Evolutionary conservation across 2,113 vertebrate species (phyloP).

Genomic region (Ophiodon elongatus): DNA sequence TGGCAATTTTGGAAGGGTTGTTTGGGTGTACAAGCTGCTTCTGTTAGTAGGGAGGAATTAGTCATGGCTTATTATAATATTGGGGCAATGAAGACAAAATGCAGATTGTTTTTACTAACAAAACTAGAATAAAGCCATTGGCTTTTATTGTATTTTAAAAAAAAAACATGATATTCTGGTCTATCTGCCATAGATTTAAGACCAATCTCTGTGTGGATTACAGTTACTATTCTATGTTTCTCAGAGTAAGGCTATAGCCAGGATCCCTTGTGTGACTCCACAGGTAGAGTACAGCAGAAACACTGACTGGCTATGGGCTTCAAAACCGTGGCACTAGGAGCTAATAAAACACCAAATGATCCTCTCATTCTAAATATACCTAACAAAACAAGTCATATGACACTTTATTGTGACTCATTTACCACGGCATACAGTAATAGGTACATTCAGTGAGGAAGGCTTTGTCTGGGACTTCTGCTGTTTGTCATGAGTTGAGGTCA

Average conservation of each 20-base stretch:
- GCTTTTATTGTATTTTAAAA: background rate
- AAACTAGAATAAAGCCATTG: conserved; percentile 1
- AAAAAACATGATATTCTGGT: background rate
- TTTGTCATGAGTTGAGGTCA: background rate
- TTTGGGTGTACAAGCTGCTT: conserved; percentile 35
- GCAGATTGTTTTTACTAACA: conserved; percentile 20
- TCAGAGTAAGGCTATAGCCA: background rate
- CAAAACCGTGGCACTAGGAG: background rate
- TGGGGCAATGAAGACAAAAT: conserved; percentile 21
- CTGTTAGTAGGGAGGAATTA: conserved; percentile 44
- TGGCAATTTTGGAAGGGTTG: conserved; percentile 41
- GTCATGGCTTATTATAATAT: conserved; percentile 38
- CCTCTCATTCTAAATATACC: background rate
- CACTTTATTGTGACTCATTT: background rate
- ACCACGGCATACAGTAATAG: background rate
- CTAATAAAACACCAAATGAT: background rate
- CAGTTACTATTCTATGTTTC: background rate
- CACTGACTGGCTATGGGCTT: background rate
- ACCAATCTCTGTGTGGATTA: background rate
- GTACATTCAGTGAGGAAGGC: background rate
- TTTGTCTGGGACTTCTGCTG: background rate
- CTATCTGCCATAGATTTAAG: background rate
- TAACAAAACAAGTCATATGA: background rate
- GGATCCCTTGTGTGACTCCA: background rate
- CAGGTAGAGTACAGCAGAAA: background rate